These are phyloP conservation scores for Xiphorhynchus erythropygius DNA, from an alignment of 2,797 vertebrate species.

Conservation along the genomic window DNA sequence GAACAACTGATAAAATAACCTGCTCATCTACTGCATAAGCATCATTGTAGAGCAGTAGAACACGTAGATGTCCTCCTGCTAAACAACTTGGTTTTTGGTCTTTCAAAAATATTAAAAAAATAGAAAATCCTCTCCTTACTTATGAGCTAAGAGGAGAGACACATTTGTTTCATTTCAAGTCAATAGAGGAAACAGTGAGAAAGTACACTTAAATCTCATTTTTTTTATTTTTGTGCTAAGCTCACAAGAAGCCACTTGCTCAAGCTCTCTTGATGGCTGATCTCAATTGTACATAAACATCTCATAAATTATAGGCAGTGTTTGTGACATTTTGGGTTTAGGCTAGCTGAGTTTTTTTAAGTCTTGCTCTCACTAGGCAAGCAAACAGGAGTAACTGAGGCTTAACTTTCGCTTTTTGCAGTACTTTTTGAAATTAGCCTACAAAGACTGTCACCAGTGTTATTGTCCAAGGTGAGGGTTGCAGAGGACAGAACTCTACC, in stretches of 20 bases:
- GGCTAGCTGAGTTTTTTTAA: background rate
- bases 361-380: constrained; percentile 40
- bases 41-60: constrained; percentile 57
- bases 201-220: constrained; percentile 67
- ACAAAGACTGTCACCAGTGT: background rate
- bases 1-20: constrained; percentile 53
- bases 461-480: background rate
- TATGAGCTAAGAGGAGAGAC: constrained; percentile 53
- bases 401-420: background rate
- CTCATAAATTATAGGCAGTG: constrained; percentile 36
- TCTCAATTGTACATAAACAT: constrained; percentile 52
- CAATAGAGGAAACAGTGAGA: constrained; percentile 43
- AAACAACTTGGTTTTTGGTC: constrained; percentile 73
- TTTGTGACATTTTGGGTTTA: background rate
- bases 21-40: constrained; percentile 34
- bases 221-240: constrained; percentile 62
- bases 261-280: constrained; percentile 25
- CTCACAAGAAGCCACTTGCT: constrained; percentile 66
- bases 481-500: constrained; percentile 24
- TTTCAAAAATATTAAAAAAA: constrained; percentile 50
- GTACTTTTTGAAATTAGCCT: background rate
- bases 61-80: constrained; percentile 4
- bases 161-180: constrained; percentile 70
- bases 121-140: constrained; percentile 49
- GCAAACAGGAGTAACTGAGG: background rate